A percentile compares a stretch with the other conserved stretches of the same genome.
phyloP scores from a whole-genome alignment of 1,140 invertebrate genomes.

The Tribolium madens region DNA sequence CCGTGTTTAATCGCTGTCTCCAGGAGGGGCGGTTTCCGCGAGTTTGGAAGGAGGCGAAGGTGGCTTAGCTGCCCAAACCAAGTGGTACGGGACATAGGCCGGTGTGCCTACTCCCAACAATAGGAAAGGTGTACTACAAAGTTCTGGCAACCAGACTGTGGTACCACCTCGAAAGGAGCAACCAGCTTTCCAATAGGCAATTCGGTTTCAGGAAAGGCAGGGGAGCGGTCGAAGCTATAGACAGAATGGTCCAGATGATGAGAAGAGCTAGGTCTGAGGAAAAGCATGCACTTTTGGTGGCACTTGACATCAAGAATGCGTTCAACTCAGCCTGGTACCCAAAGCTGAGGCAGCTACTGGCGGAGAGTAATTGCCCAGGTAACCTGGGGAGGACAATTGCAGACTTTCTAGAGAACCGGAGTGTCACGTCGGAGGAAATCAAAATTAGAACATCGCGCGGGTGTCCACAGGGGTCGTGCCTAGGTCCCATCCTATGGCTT shows the following conservation, averaged over 20 bases:
- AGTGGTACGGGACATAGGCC: conserved; percentile 48
- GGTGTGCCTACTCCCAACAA: conserved; percentile 58
- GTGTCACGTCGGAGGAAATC: conserved; percentile 33
- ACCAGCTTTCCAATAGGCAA: background rate
- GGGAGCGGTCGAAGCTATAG: conserved; percentile 27
- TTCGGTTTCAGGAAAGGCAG: conserved; percentile 43
- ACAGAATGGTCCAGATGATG: background rate
- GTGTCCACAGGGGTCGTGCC: conserved; percentile 54
- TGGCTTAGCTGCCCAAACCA: conserved; percentile 40
- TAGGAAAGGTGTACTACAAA: conserved; percentile 55
- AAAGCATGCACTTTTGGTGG: background rate
- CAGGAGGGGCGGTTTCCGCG: conserved; percentile 34
- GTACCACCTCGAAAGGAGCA: background rate
- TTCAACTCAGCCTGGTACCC: conserved; percentile 22
- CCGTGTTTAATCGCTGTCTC: conserved; percentile 27
- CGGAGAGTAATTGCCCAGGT: background rate
- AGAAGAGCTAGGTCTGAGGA: conserved; percentile 11
- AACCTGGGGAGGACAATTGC: background rate
- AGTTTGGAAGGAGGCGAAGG: conserved; percentile 33
- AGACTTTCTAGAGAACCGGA: conserved; percentile 14
- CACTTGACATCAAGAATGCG: conserved; percentile 38
- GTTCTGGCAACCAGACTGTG: conserved; percentile 49
- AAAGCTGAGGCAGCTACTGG: background rate
- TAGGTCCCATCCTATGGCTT: conserved; percentile 47
- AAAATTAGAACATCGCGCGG: conserved; percentile 40